Evolutionary conservation across 1,140 invertebrate genomes (phyloP), one percentile per base, ranked within the genome.

Genomic region (Lerema accius): DNA sequence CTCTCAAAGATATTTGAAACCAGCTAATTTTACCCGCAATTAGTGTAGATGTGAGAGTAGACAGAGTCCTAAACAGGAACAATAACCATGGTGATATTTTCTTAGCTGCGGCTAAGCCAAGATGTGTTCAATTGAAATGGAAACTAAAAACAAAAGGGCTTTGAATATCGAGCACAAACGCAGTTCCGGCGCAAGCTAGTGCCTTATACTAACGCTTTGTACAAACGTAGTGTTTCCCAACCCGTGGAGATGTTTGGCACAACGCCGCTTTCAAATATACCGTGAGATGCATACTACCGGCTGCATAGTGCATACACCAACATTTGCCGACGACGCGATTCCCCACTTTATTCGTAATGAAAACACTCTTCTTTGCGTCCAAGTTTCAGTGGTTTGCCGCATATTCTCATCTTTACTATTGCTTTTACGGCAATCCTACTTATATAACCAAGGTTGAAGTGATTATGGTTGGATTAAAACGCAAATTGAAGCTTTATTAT

Each of bases 301-400:
- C 56, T 68, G 65, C 62, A 65, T 61, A 64, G 48, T 56, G 46
- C 53, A 63, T n/a, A n/a, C n/a, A n/a, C n/a, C n/a, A n/a, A 13
- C 37, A 37, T 14, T 42, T 42, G 13, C 19, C 39, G 53, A 19
- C 14, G 19, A 43, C 26, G 37, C 40, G 43, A 28, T 11, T 43
- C 49, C 39, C 37, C 23, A 48, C 39, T 62, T 35, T 62, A 62
- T 45, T 11, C 23, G 15, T 51, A 62, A 35, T 62, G 60, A 51
- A 62, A 61, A 42, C 23, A 42, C 46, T 32, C 37, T 17, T 55
- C 35, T 55, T 37, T 40, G 16, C 45, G 42, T 16, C 42, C 42
- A 35, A n/a, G 16, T 46, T 39, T 39, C 45, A 46, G 3, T 6
- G 11, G 6, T 16, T 39, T 40, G 14, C 2, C 5, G 17, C 10